Conservation (phyloP, 2,888 invertebrate genomes). For the Erannis defoliaria region DNA sequence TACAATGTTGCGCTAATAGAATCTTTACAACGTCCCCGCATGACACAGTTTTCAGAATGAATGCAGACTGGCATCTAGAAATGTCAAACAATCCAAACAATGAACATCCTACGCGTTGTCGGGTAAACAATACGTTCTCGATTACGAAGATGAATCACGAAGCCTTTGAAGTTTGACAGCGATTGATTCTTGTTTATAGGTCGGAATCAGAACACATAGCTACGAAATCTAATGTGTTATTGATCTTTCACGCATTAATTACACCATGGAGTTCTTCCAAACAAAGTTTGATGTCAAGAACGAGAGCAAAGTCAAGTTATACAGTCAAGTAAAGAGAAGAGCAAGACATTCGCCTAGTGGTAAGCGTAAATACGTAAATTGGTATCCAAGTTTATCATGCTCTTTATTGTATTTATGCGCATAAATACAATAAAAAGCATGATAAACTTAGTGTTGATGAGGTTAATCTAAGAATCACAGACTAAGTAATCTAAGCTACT, state of each 20-base stretch:
- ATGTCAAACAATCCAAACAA: slow-evolving; percentile 42
- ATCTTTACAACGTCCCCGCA: slow-evolving; percentile 35
- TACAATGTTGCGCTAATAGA: slow-evolving; percentile 30
- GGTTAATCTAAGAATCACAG: background rate
- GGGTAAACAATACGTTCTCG: slow-evolving; percentile 46
- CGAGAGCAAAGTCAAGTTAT: background rate
- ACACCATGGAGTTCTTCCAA: background rate
- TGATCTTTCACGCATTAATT: slow-evolving; percentile 9
- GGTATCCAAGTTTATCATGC: too few species aligned
- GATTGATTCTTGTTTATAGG: slow-evolving; percentile 44
- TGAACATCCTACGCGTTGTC: slow-evolving; percentile 40
- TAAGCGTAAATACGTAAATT: too few species aligned
- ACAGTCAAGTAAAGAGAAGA: background rate
- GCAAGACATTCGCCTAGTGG: too few species aligned
- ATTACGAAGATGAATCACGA: slow-evolving; percentile 45
- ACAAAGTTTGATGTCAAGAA: background rate
- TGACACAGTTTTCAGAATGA: slow-evolving; percentile 42
- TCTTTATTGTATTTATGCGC: too few species aligned
- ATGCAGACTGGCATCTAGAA: slow-evolving; percentile 42
- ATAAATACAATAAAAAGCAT: too few species aligned
- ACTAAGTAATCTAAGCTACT: too few species aligned
- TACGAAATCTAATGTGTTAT: slow-evolving; percentile 19
- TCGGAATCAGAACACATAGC: slow-evolving; percentile 21
- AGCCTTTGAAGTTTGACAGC: slow-evolving; percentile 43
- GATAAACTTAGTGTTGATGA: background rate